Percentiles rank a stretch among this genome's conserved stretches.
These are phyloP conservation scores for Oxygymnocypris stewartii DNA, from an alignment of 2,113 vertebrate genomes.

Conservation along the genomic window DNA sequence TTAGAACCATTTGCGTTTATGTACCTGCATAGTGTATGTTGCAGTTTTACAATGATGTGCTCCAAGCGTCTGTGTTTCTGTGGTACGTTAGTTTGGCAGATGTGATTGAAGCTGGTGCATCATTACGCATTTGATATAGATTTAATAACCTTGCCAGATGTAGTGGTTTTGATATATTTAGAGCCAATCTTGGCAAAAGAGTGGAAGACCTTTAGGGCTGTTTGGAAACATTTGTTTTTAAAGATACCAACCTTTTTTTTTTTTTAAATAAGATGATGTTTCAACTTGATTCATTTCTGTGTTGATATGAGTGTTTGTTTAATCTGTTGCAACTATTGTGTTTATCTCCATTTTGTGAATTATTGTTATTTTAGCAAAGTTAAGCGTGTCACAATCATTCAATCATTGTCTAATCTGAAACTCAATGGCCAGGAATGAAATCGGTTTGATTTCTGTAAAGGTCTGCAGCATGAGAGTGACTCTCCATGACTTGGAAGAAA, in stretches of 20 bases:
- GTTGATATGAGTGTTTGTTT: neutral
- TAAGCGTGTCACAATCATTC: constrained; percentile 35
- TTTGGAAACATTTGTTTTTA: neutral
- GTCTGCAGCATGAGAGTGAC: neutral
- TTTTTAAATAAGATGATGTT: neutral
- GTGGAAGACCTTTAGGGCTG: neutral
- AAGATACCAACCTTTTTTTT: neutral
- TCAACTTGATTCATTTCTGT: neutral
- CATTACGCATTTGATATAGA: neutral
- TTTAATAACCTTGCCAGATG: neutral
- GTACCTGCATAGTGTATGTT: neutral
- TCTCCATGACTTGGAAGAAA: neutral
- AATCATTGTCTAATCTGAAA: constrained; percentile 22
- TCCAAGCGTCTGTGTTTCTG: neutral
- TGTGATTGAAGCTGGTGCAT: neutral
- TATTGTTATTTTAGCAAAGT: neutral
- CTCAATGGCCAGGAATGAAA: neutral
- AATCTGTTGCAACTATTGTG: neutral
- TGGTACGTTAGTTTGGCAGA: neutral
- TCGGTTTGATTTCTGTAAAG: neutral
- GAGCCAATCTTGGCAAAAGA: neutral
- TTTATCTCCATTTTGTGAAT: constrained; percentile 3
- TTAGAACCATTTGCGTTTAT: neutral
- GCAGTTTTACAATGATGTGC: no score
- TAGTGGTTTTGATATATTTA: neutral